Evolutionary conservation across 1,140 invertebrate species (phyloP), one percentile per base, ranked within the genome.

Genomic region (Arctopsyche grandis): DNA sequence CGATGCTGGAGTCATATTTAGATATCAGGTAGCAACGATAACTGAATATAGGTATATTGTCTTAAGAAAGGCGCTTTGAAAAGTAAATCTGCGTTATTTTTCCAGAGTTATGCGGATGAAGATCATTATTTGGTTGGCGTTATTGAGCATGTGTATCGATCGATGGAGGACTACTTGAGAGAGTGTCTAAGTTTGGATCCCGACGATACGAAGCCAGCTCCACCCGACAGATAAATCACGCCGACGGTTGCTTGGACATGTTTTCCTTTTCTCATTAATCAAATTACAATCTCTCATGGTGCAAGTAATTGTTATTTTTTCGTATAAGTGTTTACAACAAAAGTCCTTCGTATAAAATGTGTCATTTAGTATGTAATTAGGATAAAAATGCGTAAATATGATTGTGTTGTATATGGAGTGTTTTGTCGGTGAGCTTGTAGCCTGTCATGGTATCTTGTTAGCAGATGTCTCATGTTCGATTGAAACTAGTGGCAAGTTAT

Each of bases 121-220:
- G 94, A 93, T 81, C 94, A 95, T 85, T 90, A 92, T 80, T 86
- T 96, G 73, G 88, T 89, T 79, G 94, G 94, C 66, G 94, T 95
- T 69, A 89, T 94, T 82, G 93, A 94, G 86, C 94, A 96, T 88
- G 93, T 94, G 79, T 96, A 95, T 87, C 90, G 91, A 81, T 95
- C 94, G 78, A 95, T 95, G 94, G 94, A 96, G 89, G 93, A 94
- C 87, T 95, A 92, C 89, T 92, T 95, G 85, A 90, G 92, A 84
- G 91, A 94, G 89, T 95, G 94, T 90, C 93, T 95, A 89, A 93
- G 92, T 84, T 90, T 96, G 86, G 94, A 95, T 87, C 92, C 93
- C 80, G 92, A 93, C 84, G 91, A 92, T 81, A 87, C 88, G 77
- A 89, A 89, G 80, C 85, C 88, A 79, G 88, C 88, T 74, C 87